These are phyloP conservation scores for Lamprologus callipterus DNA, from an alignment of 2,113 vertebrate species.

Conservation along the genomic window DNA sequence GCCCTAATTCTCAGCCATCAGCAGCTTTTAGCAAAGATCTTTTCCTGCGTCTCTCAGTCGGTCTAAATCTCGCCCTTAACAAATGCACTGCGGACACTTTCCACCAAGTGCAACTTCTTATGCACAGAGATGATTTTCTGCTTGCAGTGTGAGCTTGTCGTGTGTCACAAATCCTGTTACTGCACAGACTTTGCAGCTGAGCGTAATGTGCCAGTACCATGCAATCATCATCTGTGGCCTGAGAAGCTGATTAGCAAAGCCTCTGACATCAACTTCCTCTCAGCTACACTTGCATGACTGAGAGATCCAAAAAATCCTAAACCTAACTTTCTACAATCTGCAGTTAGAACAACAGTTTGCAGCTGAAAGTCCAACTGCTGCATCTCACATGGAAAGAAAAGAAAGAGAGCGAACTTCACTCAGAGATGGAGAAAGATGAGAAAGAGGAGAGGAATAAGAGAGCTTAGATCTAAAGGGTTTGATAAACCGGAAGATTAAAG, in stretches of 20 bases:
- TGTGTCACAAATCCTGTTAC: neutral
- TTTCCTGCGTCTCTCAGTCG: neutral
- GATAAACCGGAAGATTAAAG: neutral
- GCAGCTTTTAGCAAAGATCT: neutral
- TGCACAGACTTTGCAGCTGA: neutral
- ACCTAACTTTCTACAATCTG: neutral
- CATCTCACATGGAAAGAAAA: neutral
- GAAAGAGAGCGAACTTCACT: rapidly evolving
- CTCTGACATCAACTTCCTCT: neutral
- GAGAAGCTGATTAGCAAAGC: neutral
- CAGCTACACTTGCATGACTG: neutral
- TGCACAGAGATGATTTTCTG: neutral
- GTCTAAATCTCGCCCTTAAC: neutral
- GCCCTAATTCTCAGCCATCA: rapidly evolving
- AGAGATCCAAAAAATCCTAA: neutral
- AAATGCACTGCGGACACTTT: rapidly evolving
- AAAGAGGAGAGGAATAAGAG: neutral
- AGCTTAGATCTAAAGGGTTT: neutral
- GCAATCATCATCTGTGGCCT: neutral
- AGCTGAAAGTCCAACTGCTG: neutral
- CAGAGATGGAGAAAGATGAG: neutral
- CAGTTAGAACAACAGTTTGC: neutral
- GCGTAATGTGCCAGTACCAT: neutral
- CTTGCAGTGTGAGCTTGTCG: neutral
- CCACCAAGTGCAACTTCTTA: neutral